phyloP scores from a whole-genome alignment of 2,888 invertebrate species.

The Troides oblongomaculatus region DNA sequence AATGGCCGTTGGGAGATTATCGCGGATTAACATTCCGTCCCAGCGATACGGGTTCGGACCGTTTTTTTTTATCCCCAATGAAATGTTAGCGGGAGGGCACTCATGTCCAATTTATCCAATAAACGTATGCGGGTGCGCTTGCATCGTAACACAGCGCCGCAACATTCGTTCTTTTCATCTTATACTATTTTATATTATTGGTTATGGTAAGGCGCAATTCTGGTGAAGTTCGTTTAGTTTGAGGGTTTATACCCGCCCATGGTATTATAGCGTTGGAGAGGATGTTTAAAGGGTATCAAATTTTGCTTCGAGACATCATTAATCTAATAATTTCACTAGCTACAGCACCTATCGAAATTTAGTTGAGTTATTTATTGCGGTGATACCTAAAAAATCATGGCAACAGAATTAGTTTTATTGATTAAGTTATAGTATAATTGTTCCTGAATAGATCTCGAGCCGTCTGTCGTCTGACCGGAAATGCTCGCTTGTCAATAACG shows the following conservation, averaged over 20 bases:
- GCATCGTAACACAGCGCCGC: conserved; percentile 39
- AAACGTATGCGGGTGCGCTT: conserved; percentile 70
- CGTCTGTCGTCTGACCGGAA: conserved; percentile 13
- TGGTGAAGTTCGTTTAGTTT: conserved; percentile 36
- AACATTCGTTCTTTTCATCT: conserved; percentile 45
- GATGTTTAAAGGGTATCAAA: too few relatives aligned
- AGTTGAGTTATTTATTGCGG: too few relatives aligned
- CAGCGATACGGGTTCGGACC: conserved; percentile 46
- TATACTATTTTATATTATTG: conserved; percentile 36
- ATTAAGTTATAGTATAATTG: neutral
- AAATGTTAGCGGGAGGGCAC: conserved; percentile 51
- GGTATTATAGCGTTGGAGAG: too few relatives aligned
- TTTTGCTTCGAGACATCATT: too few relatives aligned
- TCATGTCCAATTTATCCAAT: conserved; percentile 70
- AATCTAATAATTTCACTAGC: too few relatives aligned
- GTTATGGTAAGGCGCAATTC: conserved; percentile 68
- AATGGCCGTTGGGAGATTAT: conserved; percentile 57
- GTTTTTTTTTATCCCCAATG: conserved; percentile 47
- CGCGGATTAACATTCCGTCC: conserved; percentile 74
- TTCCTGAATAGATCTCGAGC: neutral
- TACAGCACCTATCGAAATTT: too few relatives aligned
- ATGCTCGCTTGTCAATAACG: conserved; percentile 8
- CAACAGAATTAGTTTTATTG: neutral
- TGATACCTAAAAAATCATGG: too few relatives aligned
- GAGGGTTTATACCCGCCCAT: too few relatives aligned